Conservation (phyloP, 2,797 vertebrate genomes). For the Acrossocheilus wenchowensis region DNA sequence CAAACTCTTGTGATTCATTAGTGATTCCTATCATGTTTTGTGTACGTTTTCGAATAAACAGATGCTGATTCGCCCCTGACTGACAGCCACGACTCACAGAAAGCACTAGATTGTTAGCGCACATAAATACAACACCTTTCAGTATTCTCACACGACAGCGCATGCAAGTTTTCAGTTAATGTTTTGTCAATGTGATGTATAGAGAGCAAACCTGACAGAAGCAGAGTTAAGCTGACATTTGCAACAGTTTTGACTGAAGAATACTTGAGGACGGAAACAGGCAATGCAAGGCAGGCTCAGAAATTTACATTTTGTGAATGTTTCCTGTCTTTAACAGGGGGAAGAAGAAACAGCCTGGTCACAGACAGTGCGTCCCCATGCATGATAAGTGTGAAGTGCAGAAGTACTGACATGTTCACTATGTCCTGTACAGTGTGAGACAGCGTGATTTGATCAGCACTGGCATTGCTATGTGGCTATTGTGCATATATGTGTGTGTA, state of each 20-base stretch:
- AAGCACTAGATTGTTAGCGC: constrained; percentile 13
- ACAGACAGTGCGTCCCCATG: neutral
- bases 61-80: constrained; percentile 7
- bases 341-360: neutral
- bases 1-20: constrained; percentile 13
- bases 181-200: constrained; percentile 25
- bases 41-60: neutral
- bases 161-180: neutral
- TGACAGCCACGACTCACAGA: constrained; percentile 25
- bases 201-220: constrained; percentile 21
- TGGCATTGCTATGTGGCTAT: constrained; percentile 10
- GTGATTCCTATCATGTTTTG: neutral
- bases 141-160: constrained; percentile 6
- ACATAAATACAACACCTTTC: constrained; percentile 40
- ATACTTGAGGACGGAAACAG: neutral
- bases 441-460: neutral
- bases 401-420: constrained; percentile 7
- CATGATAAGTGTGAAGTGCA: constrained; percentile 1
- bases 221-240: constrained; percentile 37
- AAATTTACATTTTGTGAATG: neutral
- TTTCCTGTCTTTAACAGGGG: neutral
- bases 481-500: neutral
- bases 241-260: constrained; percentile 7
- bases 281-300: neutral
- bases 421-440: neutral